phyloP scores from a whole-genome alignment of 1,140 invertebrate genomes.

The Oedothorax gibbosus region DNA sequence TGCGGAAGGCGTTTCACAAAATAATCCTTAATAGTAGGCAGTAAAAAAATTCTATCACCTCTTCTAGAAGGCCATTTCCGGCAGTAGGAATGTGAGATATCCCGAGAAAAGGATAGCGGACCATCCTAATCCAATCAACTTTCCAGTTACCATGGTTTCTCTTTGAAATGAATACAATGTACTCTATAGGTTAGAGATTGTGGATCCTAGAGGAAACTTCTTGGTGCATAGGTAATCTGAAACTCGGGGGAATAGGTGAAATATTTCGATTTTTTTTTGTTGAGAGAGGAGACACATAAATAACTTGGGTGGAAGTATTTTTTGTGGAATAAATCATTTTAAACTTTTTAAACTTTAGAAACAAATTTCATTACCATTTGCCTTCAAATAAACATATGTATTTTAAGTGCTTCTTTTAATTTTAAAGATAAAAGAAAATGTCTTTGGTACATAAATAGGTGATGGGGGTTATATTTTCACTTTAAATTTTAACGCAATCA shows the following conservation, averaged over 20 bases:
- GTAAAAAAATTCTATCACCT: neutral
- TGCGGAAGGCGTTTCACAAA: neutral
- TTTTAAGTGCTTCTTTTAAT: no score
- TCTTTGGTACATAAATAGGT: no score
- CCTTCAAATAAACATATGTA: no score
- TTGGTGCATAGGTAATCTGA: neutral
- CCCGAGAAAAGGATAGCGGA: neutral
- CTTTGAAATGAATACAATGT: slow-evolving; percentile 7
- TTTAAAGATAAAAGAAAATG: no score
- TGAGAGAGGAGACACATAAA: no score
- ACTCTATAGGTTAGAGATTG: neutral
- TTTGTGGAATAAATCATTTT: no score
- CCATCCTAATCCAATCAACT: slow-evolving; percentile 10
- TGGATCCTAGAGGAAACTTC: neutral
- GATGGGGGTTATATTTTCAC: no score
- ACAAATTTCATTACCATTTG: no score
- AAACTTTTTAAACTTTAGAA: no score
- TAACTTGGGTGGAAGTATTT: no score
- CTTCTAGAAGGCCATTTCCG: no score
- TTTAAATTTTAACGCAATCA: no score
- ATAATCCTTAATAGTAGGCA: neutral
- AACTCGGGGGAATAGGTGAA: neutral
- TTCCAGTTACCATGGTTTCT: neutral
- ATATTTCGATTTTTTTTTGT: neutral
- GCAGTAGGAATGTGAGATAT: neutral